These are phyloP conservation scores for Lordiphosa andalusiaca DNA, from an alignment of 2,888 invertebrate genomes.

Conservation along the genomic window DNA sequence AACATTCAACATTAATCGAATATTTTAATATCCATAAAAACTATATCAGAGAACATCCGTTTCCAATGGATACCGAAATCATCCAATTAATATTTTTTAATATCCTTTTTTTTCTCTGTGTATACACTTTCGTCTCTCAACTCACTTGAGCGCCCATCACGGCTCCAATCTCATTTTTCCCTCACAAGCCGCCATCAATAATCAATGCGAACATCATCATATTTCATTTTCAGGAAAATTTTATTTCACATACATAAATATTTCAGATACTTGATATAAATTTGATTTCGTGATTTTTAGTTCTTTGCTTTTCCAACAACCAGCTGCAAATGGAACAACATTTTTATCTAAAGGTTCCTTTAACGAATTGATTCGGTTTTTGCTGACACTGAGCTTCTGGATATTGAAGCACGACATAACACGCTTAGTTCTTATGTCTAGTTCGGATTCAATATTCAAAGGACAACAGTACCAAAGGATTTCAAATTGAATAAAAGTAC, in stretches of 20 bases:
- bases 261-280: slow-evolving; percentile 44
- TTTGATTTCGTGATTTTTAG: slow-evolving; percentile 28
- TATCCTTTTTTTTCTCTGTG: no score
- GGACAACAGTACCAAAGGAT: slow-evolving; percentile 30
- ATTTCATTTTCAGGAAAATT: slow-evolving; percentile 42
- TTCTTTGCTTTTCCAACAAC: slow-evolving; percentile 42
- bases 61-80: no score
- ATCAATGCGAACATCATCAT: not conserved
- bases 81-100: no score
- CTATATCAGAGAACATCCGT: no score
- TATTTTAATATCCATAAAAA: no score
- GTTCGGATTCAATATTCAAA: not conserved
- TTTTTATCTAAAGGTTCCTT: not conserved
- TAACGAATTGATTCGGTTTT: not conserved
- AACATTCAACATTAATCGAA: no score
- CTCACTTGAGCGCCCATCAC: no score
- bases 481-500: no score
- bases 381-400: slow-evolving; percentile 17
- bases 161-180: no score
- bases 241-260: slow-evolving; percentile 72
- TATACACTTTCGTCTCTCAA: no score
- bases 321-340: slow-evolving; percentile 48
- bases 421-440: slow-evolving; percentile 29
- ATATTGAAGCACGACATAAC: slow-evolving; percentile 14
- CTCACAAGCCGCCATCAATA: slow-evolving; percentile 2